phyloP scores from a whole-genome alignment of 2,113 vertebrate species.

The Archocentrus centrarchus region DNA sequence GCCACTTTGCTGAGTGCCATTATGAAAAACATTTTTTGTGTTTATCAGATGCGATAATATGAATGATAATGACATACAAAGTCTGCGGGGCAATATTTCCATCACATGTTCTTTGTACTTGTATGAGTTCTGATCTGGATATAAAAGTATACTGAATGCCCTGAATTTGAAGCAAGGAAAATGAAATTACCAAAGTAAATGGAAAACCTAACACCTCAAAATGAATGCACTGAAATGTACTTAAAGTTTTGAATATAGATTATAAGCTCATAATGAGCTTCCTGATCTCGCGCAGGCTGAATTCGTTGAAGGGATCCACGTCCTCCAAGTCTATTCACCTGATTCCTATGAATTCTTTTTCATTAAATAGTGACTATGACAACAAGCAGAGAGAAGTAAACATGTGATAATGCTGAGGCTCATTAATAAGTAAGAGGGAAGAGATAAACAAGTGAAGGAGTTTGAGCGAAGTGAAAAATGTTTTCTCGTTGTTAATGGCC shows the following conservation, averaged over 20 bases:
- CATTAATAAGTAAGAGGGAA: conserved; percentile 10
- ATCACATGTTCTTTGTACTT: not conserved
- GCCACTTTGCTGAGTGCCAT: not conserved
- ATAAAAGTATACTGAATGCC: not conserved
- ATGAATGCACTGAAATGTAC: not conserved
- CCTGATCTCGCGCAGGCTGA: not conserved
- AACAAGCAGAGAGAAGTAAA: conserved; percentile 9
- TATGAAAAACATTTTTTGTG: not conserved
- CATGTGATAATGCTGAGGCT: not conserved
- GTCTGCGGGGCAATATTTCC: not conserved
- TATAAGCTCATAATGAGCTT: not conserved
- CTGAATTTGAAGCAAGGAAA: not conserved
- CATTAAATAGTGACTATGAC: conserved; percentile 12
- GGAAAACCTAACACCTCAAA: not conserved
- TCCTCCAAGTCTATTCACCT: conserved; percentile 11
- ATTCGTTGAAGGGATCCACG: not conserved
- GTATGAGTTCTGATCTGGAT: not conserved
- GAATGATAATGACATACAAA: not conserved
- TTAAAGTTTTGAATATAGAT: not conserved
- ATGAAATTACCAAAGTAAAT: not conserved
- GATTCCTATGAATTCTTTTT: conserved; percentile 1
- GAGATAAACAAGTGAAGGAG: conserved; percentile 14
- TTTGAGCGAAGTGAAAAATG: not conserved
- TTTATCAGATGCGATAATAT: not conserved
- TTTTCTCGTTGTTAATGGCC: conserved; percentile 5